Evolutionary conservation across 2,113 vertebrate species (phyloP).

Genomic region (Acanthisitta chloris): DNA sequence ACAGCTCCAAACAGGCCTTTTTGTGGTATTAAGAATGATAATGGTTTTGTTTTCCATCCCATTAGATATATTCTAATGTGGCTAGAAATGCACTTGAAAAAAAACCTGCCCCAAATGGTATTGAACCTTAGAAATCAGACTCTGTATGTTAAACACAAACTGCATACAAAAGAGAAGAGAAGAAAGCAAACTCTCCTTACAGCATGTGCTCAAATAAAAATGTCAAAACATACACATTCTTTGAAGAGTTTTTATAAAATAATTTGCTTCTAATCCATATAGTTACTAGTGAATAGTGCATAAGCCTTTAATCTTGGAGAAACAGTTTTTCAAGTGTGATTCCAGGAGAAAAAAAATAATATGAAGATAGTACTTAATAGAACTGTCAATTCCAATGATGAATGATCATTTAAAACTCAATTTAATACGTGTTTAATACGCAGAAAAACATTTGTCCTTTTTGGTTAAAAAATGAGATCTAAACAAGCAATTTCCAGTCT

Average conservation of each 20-base stretch:
- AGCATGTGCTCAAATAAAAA: neutral
- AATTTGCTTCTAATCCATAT: neutral
- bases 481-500: neutral
- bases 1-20: neutral
- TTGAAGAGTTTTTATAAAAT: neutral
- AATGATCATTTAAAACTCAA: neutral
- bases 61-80: neutral
- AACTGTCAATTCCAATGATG: neutral
- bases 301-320: neutral
- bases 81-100: neutral
- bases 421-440: neutral
- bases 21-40: neutral
- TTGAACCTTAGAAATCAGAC: neutral
- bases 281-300: neutral
- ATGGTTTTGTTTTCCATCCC: neutral
- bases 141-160: neutral
- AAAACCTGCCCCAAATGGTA: neutral
- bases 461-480: neutral
- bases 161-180: neutral
- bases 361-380: neutral
- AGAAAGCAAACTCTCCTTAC: neutral
- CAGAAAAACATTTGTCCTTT: neutral
- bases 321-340: neutral
- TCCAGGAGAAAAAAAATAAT: neutral
- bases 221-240: neutral